Conservation (phyloP, 2,888 invertebrate species). For the Bhutanitis thaidina region DNA sequence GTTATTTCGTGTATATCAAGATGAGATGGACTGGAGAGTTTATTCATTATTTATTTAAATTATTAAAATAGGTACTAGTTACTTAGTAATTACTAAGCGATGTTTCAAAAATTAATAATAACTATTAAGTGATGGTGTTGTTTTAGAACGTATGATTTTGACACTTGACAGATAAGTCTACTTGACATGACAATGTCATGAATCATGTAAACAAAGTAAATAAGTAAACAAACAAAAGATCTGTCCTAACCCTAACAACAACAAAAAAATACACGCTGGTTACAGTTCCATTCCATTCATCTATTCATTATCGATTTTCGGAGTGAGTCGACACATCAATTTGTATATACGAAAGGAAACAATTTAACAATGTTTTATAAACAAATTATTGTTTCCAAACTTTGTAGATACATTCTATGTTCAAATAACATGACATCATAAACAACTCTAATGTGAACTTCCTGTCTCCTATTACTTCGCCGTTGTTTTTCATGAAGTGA, state of each 20-base stretch:
- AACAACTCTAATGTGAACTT: conserved; percentile 45
- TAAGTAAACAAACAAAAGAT: too few species aligned
- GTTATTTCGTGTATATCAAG: too few species aligned
- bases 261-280: background rate
- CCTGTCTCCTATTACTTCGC: conserved; percentile 53
- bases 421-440: conserved; percentile 49
- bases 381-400: conserved; percentile 51
- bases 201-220: too few species aligned
- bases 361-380: conserved; percentile 43
- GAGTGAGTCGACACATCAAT: conserved; percentile 16
- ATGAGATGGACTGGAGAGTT: too few species aligned
- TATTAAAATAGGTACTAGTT: too few species aligned
- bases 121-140: too few species aligned
- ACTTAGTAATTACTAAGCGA: too few species aligned
- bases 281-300: background rate
- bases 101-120: too few species aligned
- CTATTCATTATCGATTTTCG: conserved; percentile 11
- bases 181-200: too few species aligned
- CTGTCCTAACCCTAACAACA: background rate
- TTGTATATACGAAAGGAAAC: conserved; percentile 26
- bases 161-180: too few species aligned
- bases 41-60: too few species aligned
- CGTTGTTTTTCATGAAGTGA: conserved; percentile 32
- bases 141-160: too few species aligned
- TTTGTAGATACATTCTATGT: conserved; percentile 36